Evolutionary conservation across 2,888 invertebrate species (phyloP), one percentile per base, ranked within the genome.

Genomic region (Acanthosepion pharaonis): DNA sequence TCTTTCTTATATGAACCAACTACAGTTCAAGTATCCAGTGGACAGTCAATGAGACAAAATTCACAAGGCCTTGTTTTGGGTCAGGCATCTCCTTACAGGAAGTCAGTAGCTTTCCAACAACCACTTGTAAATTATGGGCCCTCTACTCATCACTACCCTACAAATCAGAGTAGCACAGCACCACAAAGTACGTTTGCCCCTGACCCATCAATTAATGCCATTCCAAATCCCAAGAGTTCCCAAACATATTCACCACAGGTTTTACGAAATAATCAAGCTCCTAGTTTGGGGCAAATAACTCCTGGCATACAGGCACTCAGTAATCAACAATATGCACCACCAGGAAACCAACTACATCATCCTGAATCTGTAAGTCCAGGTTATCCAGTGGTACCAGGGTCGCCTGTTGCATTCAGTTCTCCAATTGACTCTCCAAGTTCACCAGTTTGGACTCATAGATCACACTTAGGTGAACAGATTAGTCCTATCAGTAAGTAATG

Each of bases 401-500:
- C 93, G 5, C 93, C 93, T 53, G 93, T 93, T 51, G 93, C 93
- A n/a, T 93, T 53, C 49, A 93, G 93, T 33, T 93, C 93, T 15
- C 93, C 93, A 28, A 28, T 93, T 33, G 53, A 93, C n/a, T 48
- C 93, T 53, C n/a, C 49, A 6, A n/a, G 49, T 49, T 49, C 49
- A 53, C 49, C 93, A 51, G n/a, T 53, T 25, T 28, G 53, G 93
- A 18, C 53, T 33, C 49, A 93, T 5, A 78, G 51, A 51, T 53
- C 51, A 18, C 49, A 93, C n/a, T 49, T 53, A 5, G 49, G 93
- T 28, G 53, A 93, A 93, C 51, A 93, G 53, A 53, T 93, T 49
- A 93, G 93, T 51, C 93, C 93, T 20, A 93, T 93, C 49, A 93
- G 93, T 93, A 93, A 51, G 93, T 53, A 53, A n/a, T 51, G n/a